A percentile compares a stretch with the other conserved stretches of the same genome.
phyloP scores from a whole-genome alignment of 2,113 vertebrate species.

The Ctenodactylus gundi region DNA sequence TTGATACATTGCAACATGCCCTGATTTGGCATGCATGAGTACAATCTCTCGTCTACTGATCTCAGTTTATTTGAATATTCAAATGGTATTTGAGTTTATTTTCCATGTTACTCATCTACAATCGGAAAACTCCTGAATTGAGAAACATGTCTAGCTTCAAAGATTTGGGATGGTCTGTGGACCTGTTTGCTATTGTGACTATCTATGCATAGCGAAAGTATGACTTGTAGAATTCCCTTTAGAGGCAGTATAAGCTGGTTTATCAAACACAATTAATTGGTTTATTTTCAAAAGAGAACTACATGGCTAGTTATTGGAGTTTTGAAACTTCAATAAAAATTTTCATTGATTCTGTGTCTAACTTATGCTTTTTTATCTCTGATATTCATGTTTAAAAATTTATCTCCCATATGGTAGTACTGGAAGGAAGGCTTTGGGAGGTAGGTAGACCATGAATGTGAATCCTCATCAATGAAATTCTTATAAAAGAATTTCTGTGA shows the following conservation, averaged over 20 bases:
- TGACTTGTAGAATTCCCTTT: not conserved
- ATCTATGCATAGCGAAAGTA: not conserved
- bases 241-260: not conserved
- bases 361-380: not conserved
- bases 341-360: not conserved
- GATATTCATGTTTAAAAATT: not conserved
- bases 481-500: not conserved
- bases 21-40: not conserved
- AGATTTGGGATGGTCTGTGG: not conserved
- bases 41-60: not conserved
- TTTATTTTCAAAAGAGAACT: not conserved
- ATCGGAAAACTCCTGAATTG: not conserved
- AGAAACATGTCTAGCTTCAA: not conserved
- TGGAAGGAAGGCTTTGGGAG: not conserved
- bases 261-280: not conserved
- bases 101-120: slow-evolving; percentile 32
- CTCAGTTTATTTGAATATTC: not conserved
- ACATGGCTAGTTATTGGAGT: not conserved
- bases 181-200: not conserved
- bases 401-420: not conserved
- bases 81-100: not conserved
- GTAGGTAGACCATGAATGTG: not conserved
- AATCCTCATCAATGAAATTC: not conserved
- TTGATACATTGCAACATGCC: not conserved
- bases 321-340: slow-evolving; percentile 4